Evolutionary conservation across 2,888 invertebrate genomes (phyloP), one percentile per base, ranked within the genome.

Genomic region (Notocelia uddmanniana): DNA sequence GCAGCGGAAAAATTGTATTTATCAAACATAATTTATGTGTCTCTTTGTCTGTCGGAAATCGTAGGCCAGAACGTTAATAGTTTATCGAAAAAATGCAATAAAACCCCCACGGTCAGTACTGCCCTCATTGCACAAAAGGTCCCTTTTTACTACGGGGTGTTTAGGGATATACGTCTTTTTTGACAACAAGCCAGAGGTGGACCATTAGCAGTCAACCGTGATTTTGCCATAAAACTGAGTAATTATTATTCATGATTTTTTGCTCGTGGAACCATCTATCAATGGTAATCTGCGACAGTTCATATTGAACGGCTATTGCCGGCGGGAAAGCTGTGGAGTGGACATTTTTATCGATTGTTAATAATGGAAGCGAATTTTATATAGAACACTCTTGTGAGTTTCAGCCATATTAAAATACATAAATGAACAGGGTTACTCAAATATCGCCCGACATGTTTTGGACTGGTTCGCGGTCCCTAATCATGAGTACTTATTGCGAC

Each of bases 271-370:
- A 83, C 83, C 90, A 92, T 93, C 91, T 91, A 92, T 93, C 93
- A 92, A 91, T 90, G 77, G 86, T 92, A 91, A 92, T 92, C 92
- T 91, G 85, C 83, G 86, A 88, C 87, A 88, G 87, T 88, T 91
- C 89, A 89, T 90, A 90, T 88, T 85, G 83, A 80, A 83, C 85
- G 81, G 83, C 85, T 87, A 88, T 87, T 87, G 85, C 88, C 79
- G 82, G 73, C 75, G 76, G 74, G 71, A 69, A 78, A 77, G 75
- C 74, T 48, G 59, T 89, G 74, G 91, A 91, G 91, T 77, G 59
- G 85, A 50, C 2, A 74, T 73, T 69, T 37, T 64, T 19, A 18
- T 63, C 3, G 13, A 18, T 48, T 63, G 6, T 13, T 54, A 5
- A 45, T n/a, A 19, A 45, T n/a, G 8, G 5, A 1, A n/a, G 45